Conservation (phyloP, 92 coral and sea anemone species). For the Zoanthus sansibaricus region DNA sequence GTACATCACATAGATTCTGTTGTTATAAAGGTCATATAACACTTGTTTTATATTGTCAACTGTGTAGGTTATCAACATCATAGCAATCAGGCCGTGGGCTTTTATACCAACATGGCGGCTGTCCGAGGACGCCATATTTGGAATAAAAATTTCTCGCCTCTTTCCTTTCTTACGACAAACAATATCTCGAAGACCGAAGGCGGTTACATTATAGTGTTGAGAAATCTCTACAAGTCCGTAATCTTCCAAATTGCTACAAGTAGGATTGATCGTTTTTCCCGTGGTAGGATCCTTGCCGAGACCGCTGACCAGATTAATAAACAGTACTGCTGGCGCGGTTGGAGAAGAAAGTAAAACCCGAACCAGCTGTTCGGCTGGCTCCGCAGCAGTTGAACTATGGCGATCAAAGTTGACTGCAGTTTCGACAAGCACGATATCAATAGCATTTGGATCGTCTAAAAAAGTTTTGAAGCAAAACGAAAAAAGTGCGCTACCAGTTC, state of each 20-base stretch:
- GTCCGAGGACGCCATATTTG: constrained; percentile 61
- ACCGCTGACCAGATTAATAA: constrained; percentile 74
- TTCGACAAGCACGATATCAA: constrained; percentile 82
- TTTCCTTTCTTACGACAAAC: constrained; percentile 49
- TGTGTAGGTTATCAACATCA: constrained; percentile 64
- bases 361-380: constrained; percentile 82
- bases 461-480: constrained; percentile 82
- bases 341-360: constrained; percentile 70
- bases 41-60: neutral
- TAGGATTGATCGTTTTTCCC: constrained; percentile 43
- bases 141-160: constrained; percentile 30
- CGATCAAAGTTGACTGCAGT: constrained; percentile 72
- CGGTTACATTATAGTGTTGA: constrained; percentile 60
- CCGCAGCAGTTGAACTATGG: constrained; percentile 55
- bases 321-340: constrained; percentile 74
- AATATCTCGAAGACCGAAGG: constrained; percentile 69
- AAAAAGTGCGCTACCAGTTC: constrained; percentile 81
- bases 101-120: constrained; percentile 66
- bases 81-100: constrained; percentile 74
- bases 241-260: constrained; percentile 70
- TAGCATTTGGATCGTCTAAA: constrained; percentile 41
- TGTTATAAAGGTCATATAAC: constrained; percentile 21
- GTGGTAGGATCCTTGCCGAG: constrained; percentile 60
- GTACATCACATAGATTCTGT: neutral
- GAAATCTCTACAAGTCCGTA: constrained; percentile 67